Conservation (phyloP, 2,888 invertebrate genomes). For the Crepidodera aurea region DNA sequence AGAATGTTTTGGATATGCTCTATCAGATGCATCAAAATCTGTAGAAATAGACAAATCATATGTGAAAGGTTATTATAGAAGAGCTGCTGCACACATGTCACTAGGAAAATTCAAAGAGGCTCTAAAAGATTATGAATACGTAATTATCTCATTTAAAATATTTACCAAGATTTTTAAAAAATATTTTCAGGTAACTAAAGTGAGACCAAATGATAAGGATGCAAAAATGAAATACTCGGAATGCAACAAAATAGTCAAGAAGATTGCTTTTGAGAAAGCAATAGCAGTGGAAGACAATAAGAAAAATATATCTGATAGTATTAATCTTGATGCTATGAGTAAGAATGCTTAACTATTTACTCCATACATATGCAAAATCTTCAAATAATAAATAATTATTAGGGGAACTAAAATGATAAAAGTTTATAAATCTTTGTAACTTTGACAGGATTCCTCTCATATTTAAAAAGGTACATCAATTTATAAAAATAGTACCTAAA, state of each 20-base stretch:
- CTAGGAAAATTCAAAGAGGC: constrained; percentile 97
- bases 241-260: constrained; percentile 95
- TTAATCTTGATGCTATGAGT: constrained; percentile 92
- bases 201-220: constrained; percentile 92
- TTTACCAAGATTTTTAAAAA: constrained; percentile 1
- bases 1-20: constrained; percentile 95
- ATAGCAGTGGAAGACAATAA: constrained; percentile 92
- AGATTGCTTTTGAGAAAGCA: constrained; percentile 95
- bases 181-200: constrained; percentile 80
- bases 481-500: no score
- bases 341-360: constrained; percentile 58
- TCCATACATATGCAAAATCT: no score
- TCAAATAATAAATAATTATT: no score
- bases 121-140: constrained; percentile 95
- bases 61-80: constrained; percentile 95
- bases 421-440: no score
- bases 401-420: no score
- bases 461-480: no score
- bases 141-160: constrained; percentile 62
- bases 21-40: constrained; percentile 90
- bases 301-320: constrained; percentile 85
- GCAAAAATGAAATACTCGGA: constrained; percentile 91
- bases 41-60: constrained; percentile 90
- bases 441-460: no score
- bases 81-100: constrained; percentile 97